Evolutionary conservation across 1,140 invertebrate genomes (phyloP), one percentile per base, ranked within the genome.

Genomic region (Pteromalus puparum): DNA sequence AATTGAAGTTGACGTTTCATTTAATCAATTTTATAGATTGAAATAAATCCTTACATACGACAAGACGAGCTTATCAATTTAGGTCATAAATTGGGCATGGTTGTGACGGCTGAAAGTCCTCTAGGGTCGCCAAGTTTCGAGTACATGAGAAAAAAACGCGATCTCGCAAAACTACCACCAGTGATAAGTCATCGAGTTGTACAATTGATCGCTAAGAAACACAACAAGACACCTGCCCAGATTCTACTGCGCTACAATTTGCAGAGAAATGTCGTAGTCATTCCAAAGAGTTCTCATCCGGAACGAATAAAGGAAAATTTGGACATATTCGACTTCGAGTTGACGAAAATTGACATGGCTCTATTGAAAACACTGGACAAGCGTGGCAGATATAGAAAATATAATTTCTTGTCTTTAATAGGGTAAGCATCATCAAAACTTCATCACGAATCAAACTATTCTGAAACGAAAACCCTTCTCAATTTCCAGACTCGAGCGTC

Each of bases 1-100:
- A 74, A 77, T 61, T 72, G 46, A 72, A 13, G 53, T 78, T 84
- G 82, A 72, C 13, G 7, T 65, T 85, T 9, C 9, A 42, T 42
- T 42, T 42, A 42, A 42, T 42, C 38, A 42, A 82, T 81, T 90
- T 21, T 15, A n/a, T 94, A 97, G 91, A 93, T 98, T 48, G 97
- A 98, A 90, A 91, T 97, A n/a, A 95, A 96, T 87, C 89, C 93
- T 2, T 95, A 95, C 88, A 93, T 95, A 28, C 95, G 95, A 87
- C 95, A 96, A 89, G 91, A 91, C 0, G 89, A 93, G 85, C 87
- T 96, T 81, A 90, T 96, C 15, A 90, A 93, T 48, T 95, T 94
- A 87, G 96, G 95, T 87, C 90, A 91, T 81, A 78, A 88, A 5
- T 91, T 94, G 46, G 89, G 91, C 0, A 95, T 96, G 42, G 88